These are phyloP conservation scores for Chloroclysta siterata DNA, from an alignment of 2,888 invertebrate genomes.

Conservation along the genomic window DNA sequence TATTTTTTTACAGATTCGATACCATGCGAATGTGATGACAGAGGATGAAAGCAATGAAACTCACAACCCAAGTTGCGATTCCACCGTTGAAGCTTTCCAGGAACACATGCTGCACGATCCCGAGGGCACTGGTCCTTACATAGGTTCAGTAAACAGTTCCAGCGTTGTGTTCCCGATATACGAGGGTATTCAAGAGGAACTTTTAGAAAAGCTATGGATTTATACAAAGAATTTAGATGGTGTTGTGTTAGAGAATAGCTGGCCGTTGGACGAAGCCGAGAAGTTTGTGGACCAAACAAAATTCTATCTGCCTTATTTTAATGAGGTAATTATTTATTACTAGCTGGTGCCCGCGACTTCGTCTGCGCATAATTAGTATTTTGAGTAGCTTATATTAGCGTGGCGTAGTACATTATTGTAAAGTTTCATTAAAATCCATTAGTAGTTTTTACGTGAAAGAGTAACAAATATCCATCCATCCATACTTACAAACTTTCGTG, in stretches of 20 bases:
- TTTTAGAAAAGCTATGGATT: conserved; percentile 61
- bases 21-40: conserved; percentile 35
- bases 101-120: conserved; percentile 52
- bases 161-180: conserved; percentile 67
- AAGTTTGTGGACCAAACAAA: conserved; percentile 63
- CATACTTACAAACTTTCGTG: too few species aligned
- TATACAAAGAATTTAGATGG: conserved; percentile 65
- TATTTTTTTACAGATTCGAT: conserved; percentile 53
- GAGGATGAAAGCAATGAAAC: conserved; percentile 36
- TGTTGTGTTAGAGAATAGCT: conserved; percentile 81
- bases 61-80: conserved; percentile 34
- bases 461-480: too few species aligned
- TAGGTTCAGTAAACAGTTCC: conserved; percentile 50
- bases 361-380: too few species aligned
- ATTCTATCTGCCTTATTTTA: conserved; percentile 77
- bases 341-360: too few species aligned
- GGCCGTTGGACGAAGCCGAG: conserved; percentile 77
- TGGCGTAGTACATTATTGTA: too few species aligned
- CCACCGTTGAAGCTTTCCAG: conserved; percentile 47
- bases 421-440: too few species aligned
- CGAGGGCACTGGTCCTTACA: conserved; percentile 51
- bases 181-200: conserved; percentile 47
- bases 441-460: too few species aligned
- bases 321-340: conserved; percentile 63
- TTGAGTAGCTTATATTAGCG: too few species aligned